Evolutionary conservation across 2,113 vertebrate species (phyloP).

Genomic region (Passerina amoena): DNA sequence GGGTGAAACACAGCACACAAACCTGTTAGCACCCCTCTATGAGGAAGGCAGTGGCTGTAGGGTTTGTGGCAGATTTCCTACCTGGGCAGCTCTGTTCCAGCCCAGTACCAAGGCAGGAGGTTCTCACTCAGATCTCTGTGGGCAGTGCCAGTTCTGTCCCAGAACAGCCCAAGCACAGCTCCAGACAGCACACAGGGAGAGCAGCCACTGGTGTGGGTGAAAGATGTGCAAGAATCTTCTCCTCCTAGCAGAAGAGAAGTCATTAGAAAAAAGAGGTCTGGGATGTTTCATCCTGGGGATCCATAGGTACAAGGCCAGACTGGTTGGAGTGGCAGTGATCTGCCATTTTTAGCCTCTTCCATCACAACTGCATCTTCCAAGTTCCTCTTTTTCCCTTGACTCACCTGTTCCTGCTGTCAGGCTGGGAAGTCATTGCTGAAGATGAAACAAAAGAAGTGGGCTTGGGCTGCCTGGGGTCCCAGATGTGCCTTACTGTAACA

Average conservation of each 20-base stretch:
- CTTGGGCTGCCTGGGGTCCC: conserved; percentile 20
- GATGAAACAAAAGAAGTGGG: conserved; percentile 85
- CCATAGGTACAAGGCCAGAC: background rate
- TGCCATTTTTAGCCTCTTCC: background rate
- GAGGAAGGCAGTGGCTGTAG: background rate
- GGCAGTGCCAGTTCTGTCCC: background rate
- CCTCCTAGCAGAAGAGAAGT: too few species aligned
- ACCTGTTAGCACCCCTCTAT: background rate
- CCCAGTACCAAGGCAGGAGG: background rate
- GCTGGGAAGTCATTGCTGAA: conserved; percentile 91
- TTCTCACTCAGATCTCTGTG: background rate
- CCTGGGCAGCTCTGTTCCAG: background rate
- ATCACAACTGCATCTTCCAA: background rate
- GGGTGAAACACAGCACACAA: background rate
- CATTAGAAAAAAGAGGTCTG: too few species aligned
- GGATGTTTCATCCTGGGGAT: background rate
- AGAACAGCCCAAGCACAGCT: background rate
- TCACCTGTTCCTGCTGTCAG: conserved; percentile 54
- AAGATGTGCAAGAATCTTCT: background rate
- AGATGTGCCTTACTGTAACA: background rate
- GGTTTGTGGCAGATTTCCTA: background rate
- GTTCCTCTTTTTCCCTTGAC: conserved; percentile 76
- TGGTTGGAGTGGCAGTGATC: background rate
- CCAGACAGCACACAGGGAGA: rapidly evolving
- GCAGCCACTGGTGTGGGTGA: background rate